Percentiles rank a stretch among this genome's conserved stretches.
These are phyloP conservation scores for Hirtodrosophila confusa DNA, from an alignment of 2,888 invertebrate genomes.

Conservation along the genomic window DNA sequence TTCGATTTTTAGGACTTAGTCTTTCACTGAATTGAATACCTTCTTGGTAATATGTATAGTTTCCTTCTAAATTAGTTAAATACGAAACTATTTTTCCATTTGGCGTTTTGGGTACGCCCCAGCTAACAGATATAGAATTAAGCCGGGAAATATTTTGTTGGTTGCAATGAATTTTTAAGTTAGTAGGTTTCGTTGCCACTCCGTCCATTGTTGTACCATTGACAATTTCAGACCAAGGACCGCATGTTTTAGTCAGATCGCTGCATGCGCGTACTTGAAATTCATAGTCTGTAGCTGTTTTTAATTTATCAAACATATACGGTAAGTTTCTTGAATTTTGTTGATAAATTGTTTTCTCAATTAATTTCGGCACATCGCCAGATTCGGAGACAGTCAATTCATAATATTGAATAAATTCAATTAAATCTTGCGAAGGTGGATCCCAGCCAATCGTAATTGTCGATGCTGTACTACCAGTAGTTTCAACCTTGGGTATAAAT, in stretches of 20 bases:
- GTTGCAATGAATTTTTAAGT: slow-evolving; percentile 88
- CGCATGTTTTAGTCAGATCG: slow-evolving; percentile 90
- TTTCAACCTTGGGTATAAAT: slow-evolving; percentile 91
- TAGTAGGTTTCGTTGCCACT: slow-evolving; percentile 89
- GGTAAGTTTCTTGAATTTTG: slow-evolving; percentile 88
- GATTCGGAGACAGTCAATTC: slow-evolving; percentile 88
- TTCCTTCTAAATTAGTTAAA: slow-evolving; percentile 87
- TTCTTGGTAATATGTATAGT: slow-evolving; percentile 86
- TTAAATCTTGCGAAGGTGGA: slow-evolving; percentile 87
- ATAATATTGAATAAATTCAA: slow-evolving; percentile 91
- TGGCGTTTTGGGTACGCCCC: slow-evolving; percentile 89
- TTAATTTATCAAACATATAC: slow-evolving; percentile 91
- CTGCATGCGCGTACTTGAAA: slow-evolving; percentile 93
- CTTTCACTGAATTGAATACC: slow-evolving; percentile 85
- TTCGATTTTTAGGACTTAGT: slow-evolving; percentile 87
- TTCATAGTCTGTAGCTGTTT: slow-evolving; percentile 91
- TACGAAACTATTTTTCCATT: slow-evolving; percentile 93
- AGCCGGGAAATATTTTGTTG: slow-evolving; percentile 85
- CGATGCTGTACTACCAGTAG: slow-evolving; percentile 88
- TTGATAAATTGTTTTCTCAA: slow-evolving; percentile 87
- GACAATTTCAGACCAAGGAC: slow-evolving; percentile 90
- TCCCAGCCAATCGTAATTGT: slow-evolving; percentile 94
- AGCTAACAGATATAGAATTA: slow-evolving; percentile 88
- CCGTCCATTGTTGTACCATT: slow-evolving; percentile 94
- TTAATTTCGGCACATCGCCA: slow-evolving; percentile 84